Conservation (phyloP, 1,140 invertebrate genomes). For the Zaprionus vittiger region DNA sequence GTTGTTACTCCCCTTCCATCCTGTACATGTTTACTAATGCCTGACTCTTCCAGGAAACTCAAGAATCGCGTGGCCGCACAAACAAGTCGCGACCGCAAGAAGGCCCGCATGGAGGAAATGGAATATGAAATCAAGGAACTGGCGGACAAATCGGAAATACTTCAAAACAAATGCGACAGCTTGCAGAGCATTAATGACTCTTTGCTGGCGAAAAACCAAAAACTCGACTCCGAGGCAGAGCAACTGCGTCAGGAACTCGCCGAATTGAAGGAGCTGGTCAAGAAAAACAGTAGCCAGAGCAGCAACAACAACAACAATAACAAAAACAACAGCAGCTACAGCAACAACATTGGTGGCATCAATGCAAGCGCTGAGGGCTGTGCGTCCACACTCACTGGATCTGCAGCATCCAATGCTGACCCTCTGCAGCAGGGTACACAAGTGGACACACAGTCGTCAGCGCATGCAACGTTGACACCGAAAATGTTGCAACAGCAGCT, state of each 20-base stretch:
- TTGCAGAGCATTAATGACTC: slow-evolving; percentile 88
- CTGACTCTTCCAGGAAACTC: slow-evolving; percentile 90
- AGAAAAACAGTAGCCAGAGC: slow-evolving; percentile 36
- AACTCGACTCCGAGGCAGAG: slow-evolving; percentile 86
- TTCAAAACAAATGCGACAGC: slow-evolving; percentile 88
- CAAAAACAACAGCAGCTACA: slow-evolving; percentile 60
- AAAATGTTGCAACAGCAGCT: slow-evolving; percentile 57
- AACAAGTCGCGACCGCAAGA: slow-evolving; percentile 98
- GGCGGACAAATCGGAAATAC: slow-evolving; percentile 87
- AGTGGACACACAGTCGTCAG: slow-evolving; percentile 86
- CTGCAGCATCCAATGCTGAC: slow-evolving; percentile 89
- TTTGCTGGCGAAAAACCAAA: slow-evolving; percentile 87
- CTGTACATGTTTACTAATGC: neutral
- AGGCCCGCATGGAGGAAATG: slow-evolving; percentile 95
- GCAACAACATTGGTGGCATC: slow-evolving; percentile 67
- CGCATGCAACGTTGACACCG: slow-evolving; percentile 59
- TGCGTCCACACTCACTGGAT: slow-evolving; percentile 87
- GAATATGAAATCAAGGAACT: slow-evolving; percentile 89
- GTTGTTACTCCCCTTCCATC: slow-evolving; percentile 67
- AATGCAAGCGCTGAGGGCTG: slow-evolving; percentile 85
- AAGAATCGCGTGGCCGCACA: slow-evolving; percentile 99
- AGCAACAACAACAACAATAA: neutral
- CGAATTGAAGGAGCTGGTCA: slow-evolving; percentile 73
- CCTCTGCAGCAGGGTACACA: slow-evolving; percentile 93
- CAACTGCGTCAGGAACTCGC: slow-evolving; percentile 84